Evolutionary conservation across 2,113 vertebrate genomes (phyloP).

Genomic region (Rhabdomys dilectus): DNA sequence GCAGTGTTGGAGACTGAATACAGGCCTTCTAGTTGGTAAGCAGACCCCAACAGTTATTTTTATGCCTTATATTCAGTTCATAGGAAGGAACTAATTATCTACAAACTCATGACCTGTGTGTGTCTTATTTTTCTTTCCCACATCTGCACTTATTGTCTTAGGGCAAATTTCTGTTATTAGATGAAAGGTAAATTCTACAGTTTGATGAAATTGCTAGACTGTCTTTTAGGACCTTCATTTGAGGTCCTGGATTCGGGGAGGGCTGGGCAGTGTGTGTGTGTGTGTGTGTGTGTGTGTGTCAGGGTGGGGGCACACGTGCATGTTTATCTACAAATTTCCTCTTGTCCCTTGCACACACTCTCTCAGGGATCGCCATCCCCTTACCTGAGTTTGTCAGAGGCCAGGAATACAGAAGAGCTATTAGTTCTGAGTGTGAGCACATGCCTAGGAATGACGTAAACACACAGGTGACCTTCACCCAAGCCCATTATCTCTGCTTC

Average conservation of each 20-base stretch:
- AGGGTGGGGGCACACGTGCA: accelerated
- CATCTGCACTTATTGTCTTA: neutral
- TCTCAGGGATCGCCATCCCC: neutral
- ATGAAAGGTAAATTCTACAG: neutral
- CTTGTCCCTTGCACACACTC: neutral
- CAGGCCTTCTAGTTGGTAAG: too few relatives aligned
- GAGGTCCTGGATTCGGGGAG: accelerated
- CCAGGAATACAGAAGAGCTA: neutral
- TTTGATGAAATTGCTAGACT: neutral
- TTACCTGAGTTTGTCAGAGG: neutral
- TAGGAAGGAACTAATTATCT: neutral
- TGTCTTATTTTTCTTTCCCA: neutral
- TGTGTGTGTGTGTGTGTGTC: neutral
- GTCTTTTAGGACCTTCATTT: neutral
- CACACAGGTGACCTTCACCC: neutral
- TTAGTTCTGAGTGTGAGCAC: too few relatives aligned
- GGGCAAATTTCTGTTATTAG: neutral
- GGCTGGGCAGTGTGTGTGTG: neutral
- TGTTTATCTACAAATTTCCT: neutral
- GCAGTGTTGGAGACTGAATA: neutral
- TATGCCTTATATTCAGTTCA: neutral
- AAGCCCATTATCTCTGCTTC: neutral
- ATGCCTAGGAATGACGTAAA: neutral
- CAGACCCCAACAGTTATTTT: neutral
- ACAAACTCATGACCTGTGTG: neutral